Conservation (phyloP, 2,888 invertebrate genomes). For the Heliothis peltigera region DNA sequence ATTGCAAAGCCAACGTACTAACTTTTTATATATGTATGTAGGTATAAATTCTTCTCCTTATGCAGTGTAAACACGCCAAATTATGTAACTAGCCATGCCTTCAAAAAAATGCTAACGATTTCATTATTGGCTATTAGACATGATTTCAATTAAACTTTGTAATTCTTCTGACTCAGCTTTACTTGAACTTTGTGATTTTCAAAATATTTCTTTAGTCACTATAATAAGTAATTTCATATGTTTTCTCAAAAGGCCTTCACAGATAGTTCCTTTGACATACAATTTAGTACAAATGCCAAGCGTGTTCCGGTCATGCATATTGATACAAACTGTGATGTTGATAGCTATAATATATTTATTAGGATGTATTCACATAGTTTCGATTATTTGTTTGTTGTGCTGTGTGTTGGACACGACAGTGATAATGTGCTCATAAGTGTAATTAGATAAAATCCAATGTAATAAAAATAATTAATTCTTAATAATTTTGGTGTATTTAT, state of each 20-base stretch:
- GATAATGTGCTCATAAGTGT: slow-evolving; percentile 84
- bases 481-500: slow-evolving; percentile 20
- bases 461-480: slow-evolving; percentile 52
- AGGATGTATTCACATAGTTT: slow-evolving; percentile 69
- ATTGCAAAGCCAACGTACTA: not conserved
- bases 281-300: slow-evolving; percentile 45
- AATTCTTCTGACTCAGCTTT: too few species aligned
- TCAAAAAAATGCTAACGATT: too few species aligned
- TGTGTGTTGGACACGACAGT: slow-evolving; percentile 78
- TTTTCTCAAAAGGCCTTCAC: slow-evolving; percentile 6
- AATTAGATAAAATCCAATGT: slow-evolving; percentile 63
- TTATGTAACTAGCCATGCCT: not conserved
- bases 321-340: slow-evolving; percentile 84
- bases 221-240: not conserved
- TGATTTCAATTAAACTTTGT: not conserved
- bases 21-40: not conserved
- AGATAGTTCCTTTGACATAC: slow-evolving; percentile 24
- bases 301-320: slow-evolving; percentile 67
- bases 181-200: too few species aligned
- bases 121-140: too few species aligned
- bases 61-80: not conserved
- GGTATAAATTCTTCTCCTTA: too few species aligned
- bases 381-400: slow-evolving; percentile 66
- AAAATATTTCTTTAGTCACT: too few species aligned
- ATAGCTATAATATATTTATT: slow-evolving; percentile 69